A percentile compares a stretch with the other conserved stretches of the same genome.
Conservation (phyloP, 2,113 vertebrate species). For the Myrmecobius fasciatus region DNA sequence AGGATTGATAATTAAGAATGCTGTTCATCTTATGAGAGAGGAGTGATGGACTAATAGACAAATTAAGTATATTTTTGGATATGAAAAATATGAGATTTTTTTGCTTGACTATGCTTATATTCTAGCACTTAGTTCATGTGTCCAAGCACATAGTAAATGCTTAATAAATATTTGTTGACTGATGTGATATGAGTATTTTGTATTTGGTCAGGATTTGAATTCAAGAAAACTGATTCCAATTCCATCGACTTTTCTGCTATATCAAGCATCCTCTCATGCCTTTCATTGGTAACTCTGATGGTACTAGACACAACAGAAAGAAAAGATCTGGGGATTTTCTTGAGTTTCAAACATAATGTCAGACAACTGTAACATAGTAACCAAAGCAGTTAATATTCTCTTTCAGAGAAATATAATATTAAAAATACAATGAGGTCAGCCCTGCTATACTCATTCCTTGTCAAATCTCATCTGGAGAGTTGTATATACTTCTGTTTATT, state of each 20-base stretch:
- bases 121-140: not conserved
- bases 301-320: not conserved
- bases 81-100: not conserved
- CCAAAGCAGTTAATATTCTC: not conserved
- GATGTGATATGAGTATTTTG: not conserved
- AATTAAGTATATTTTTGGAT: not conserved
- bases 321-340: not conserved
- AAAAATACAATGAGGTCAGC: not conserved
- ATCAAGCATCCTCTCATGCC: not conserved
- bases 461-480: too few species aligned
- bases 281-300: not conserved
- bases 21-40: not conserved
- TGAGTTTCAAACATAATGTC: not conserved
- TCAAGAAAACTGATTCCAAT: not conserved
- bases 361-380: not conserved
- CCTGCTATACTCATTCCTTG: not conserved
- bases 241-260: not conserved
- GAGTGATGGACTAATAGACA: not conserved
- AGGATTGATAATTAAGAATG: not conserved
- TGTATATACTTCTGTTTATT: not conserved
- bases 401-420: not conserved
- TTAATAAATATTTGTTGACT: not conserved
- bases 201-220: not conserved
- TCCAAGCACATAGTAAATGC: not conserved
- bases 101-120: not conserved